These are phyloP conservation scores for Onthophagus taurus DNA, from an alignment of 1,140 invertebrate species.

Conservation along the genomic window DNA sequence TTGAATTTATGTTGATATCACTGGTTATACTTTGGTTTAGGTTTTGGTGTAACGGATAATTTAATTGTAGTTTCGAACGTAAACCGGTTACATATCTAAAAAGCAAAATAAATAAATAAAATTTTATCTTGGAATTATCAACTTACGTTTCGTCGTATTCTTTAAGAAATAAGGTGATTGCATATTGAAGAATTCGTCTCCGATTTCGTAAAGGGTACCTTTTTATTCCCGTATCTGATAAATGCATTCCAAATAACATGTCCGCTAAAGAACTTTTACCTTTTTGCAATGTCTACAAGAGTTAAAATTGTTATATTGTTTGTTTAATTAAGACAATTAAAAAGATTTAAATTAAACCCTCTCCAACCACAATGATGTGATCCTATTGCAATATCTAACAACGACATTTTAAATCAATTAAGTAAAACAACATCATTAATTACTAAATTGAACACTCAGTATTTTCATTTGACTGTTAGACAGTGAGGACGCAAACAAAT, in stretches of 20 bases:
- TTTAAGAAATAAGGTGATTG: slow-evolving; percentile 79
- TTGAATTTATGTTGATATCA: slow-evolving; percentile 23
- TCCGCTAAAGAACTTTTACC: slow-evolving; percentile 78
- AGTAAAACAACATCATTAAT: no score
- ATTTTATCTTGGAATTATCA: slow-evolving; percentile 5
- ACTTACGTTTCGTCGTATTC: slow-evolving; percentile 66
- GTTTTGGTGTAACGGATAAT: slow-evolving; percentile 62
- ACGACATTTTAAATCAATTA: no score
- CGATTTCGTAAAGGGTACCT: slow-evolving; percentile 71
- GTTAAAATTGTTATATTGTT: no score
- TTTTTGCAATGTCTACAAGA: slow-evolving; percentile 56
- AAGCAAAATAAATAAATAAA: slow-evolving; percentile 26
- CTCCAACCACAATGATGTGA: no score
- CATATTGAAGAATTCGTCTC: slow-evolving; percentile 79
- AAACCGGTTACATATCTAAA: slow-evolving; percentile 70
- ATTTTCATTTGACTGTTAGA: no score
- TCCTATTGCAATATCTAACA: no score
- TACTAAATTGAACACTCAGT: no score
- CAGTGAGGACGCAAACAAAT: no score
- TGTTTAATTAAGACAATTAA: no score
- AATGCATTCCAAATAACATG: slow-evolving; percentile 83
- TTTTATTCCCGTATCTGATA: slow-evolving; percentile 83
- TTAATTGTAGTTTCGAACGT: slow-evolving; percentile 53
- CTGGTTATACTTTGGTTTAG: slow-evolving; percentile 32
- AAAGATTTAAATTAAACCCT: no score